These are phyloP conservation scores for Spinus pinus DNA, from an alignment of 2,797 vertebrate species.

Conservation along the genomic window DNA sequence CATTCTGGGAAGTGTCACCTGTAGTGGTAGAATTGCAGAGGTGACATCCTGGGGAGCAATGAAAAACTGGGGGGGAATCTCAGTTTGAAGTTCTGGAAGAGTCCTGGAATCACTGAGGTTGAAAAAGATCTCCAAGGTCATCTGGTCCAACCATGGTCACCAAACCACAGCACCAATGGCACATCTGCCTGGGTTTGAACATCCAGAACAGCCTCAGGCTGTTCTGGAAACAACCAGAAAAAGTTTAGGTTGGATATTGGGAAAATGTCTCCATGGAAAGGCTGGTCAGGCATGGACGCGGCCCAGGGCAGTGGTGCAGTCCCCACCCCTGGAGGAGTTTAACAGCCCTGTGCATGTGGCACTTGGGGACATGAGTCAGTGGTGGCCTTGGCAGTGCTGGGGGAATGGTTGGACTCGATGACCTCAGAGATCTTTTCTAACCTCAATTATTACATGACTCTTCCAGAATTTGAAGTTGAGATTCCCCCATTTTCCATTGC, in stretches of 20 bases:
- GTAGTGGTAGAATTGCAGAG: background rate
- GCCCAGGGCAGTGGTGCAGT: background rate
- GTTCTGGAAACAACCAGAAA: background rate
- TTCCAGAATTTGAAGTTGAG: background rate
- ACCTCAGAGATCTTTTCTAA: background rate
- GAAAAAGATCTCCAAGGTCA: background rate
- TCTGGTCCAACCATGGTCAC: background rate
- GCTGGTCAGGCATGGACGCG: background rate
- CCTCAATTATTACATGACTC: background rate
- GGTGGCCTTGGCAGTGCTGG: background rate
- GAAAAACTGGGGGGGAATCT: background rate
- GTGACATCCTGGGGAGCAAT: background rate
- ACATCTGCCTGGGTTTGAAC: background rate
- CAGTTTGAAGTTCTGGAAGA: background rate
- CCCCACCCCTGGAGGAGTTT: accelerated
- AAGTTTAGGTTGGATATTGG: background rate
- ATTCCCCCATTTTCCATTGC: background rate
- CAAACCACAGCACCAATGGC: background rate
- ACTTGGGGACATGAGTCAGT: background rate
- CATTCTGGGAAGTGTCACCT: background rate
- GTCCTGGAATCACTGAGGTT: background rate
- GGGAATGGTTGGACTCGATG: accelerated
- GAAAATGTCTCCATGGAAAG: too few species aligned
- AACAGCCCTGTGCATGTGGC: background rate
- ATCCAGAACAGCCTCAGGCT: background rate